Evolutionary conservation across 2,113 vertebrate species (phyloP).

Genomic region (Grammomys surdaster): DNA sequence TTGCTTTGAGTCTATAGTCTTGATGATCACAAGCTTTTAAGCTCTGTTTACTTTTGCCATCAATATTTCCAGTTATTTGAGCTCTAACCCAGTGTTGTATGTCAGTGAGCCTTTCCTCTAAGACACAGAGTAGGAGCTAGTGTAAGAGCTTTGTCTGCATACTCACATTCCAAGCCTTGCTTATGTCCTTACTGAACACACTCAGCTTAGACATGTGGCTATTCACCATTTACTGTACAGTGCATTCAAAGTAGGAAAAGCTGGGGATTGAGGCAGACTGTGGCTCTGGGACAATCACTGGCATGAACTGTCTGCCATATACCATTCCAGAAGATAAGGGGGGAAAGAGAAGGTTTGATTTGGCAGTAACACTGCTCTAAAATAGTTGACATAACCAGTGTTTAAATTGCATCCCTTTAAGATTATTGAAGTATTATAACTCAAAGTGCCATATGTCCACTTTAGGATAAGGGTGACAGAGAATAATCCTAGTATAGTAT

Average conservation of each 20-base stretch:
- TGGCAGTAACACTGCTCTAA: constrained; percentile 1
- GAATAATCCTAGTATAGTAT: constrained; percentile 12
- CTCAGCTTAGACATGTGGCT: background rate
- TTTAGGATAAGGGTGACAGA: constrained; percentile 12
- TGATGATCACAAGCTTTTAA: constrained; percentile 61
- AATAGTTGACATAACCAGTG: background rate
- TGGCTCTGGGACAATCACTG: background rate
- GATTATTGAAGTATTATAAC: background rate
- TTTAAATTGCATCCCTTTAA: constrained; percentile 16
- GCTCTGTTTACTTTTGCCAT: constrained; percentile 48
- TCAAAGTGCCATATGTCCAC: constrained; percentile 38
- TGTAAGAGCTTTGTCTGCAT: background rate
- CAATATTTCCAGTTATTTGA: constrained; percentile 70
- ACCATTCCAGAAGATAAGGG: background rate
- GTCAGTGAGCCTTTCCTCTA: constrained; percentile 49
- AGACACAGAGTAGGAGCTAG: constrained; percentile 43
- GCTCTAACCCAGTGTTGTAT: constrained; percentile 55
- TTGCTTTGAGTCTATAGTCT: constrained; percentile 65
- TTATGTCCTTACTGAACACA: constrained; percentile 28
- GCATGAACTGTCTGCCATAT: constrained; percentile 17
- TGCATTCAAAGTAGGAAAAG: constrained; percentile 7
- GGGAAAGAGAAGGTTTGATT: background rate
- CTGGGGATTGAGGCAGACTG: background rate
- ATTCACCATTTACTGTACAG: background rate
- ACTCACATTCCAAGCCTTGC: background rate